These are phyloP conservation scores for Guaruba guarouba DNA, from an alignment of 2,113 vertebrate species.

Conservation along the genomic window DNA sequence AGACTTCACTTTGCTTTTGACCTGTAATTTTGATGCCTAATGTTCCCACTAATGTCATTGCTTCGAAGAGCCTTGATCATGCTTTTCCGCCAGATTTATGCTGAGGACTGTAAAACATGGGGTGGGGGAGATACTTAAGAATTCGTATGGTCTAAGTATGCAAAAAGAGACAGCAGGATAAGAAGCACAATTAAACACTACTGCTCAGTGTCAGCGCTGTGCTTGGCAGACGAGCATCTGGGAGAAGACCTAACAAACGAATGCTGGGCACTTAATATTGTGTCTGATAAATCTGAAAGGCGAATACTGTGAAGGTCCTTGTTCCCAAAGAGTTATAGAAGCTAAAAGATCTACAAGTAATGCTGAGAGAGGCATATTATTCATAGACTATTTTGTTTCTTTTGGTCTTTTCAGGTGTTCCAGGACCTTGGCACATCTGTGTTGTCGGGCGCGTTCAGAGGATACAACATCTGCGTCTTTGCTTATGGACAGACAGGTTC, in stretches of 20 bases:
- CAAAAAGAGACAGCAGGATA: neutral
- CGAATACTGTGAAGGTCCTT: neutral
- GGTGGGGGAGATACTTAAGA: neutral
- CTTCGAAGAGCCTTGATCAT: neutral
- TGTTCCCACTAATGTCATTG: neutral
- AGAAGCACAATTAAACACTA: neutral
- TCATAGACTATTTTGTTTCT: neutral
- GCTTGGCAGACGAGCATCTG: neutral
- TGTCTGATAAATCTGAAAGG: neutral
- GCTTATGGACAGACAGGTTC: slow-evolving; percentile 98
- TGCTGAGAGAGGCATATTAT: neutral
- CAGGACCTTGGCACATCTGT: slow-evolving; percentile 93
- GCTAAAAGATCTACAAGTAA: neutral
- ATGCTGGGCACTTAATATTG: neutral
- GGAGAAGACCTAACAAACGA: neutral
- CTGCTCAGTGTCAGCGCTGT: neutral
- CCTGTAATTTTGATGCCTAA: neutral
- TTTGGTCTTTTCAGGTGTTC: slow-evolving; percentile 84
- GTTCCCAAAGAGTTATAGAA: neutral
- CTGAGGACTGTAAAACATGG: neutral
- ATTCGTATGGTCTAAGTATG: neutral
- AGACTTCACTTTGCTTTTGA: neutral
- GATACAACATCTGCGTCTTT: slow-evolving; percentile 98
- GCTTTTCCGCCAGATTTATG: neutral
- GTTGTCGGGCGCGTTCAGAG: slow-evolving; percentile 86